Evolutionary conservation across 2,888 invertebrate genomes (phyloP), one percentile per base, ranked within the genome.

Genomic region (Mimas tiliae): DNA sequence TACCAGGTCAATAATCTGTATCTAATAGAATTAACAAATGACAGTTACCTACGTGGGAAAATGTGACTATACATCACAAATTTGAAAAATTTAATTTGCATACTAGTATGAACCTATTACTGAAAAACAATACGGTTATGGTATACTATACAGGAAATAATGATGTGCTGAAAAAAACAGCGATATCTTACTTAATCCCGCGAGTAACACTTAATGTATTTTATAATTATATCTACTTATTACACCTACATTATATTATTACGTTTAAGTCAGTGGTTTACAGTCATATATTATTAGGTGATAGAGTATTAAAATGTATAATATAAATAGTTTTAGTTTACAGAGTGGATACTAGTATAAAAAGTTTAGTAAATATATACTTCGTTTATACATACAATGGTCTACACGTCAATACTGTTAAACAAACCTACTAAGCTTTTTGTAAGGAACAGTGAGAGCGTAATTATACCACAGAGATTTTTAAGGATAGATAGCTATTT

Each of bases 401-500:
- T 55, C 14, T 38, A 34, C 19, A 42, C 42, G 19, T 33, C 2
- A 16, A 6, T 11, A 19, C 19, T 58, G 51, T 51, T 50, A 64
- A 42, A 52, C n/a, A 14, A n/a, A n/a, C n/a, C n/a, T 63, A 63
- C 47, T 48, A 66, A 63, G 52, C 66, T 62, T 51, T 45, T 45
- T 42, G 8, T 38, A 66, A 90, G 90, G 87, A 82, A 88, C 81
- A 89, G 81, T 87, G 86, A 88, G 85, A 82, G 79, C 82, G 73
- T 83, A 78, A 81, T 83, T 80, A 81, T 84, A 84, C 81, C 79
- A 85, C 78, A 86, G 74, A 74, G 78, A 78, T 76, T 71, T 81
- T 83, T 84, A 84, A 75, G 74, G 80, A 75, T 84, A 81, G 79
- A 79, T 82, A 79, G 74, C 70, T 80, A 80, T 77, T 73, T 78